A percentile compares a stretch with the other conserved stretches of the same genome.
Conservation (phyloP, 2,888 invertebrate species). For the Laothoe populi region DNA sequence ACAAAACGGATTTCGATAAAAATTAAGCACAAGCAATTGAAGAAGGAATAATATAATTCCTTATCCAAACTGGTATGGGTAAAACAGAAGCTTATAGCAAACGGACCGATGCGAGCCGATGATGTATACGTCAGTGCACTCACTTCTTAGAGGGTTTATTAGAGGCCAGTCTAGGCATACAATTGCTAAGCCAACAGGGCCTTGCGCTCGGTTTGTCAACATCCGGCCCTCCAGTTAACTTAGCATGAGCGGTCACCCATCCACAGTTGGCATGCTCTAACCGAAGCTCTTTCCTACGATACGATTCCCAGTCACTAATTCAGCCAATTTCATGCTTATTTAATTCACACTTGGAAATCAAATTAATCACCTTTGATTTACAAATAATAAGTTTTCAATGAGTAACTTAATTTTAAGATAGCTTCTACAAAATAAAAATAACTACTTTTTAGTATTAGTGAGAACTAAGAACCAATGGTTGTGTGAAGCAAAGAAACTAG, state of each 20-base stretch:
- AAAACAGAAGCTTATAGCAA: constrained; percentile 12
- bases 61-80: not conserved
- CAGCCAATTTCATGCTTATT: not conserved
- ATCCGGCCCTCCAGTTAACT: constrained; percentile 17
- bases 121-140: constrained; percentile 8
- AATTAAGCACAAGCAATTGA: not conserved
- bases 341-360: not conserved
- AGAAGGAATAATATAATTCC: not conserved
- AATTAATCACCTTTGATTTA: constrained; percentile 1
- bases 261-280: constrained; percentile 18
- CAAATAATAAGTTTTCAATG: not conserved
- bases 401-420: not conserved
- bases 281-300: constrained; percentile 21
- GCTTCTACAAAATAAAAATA: not conserved
- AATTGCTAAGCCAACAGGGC: constrained; percentile 21
- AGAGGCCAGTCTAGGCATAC: constrained; percentile 21
- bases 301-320: constrained; percentile 9
- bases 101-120: constrained; percentile 5
- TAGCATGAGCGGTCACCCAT: constrained; percentile 19
- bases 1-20: not conserved
- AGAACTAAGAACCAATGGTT: not conserved
- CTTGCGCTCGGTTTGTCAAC: constrained; percentile 18
- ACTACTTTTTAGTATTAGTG: not conserved
- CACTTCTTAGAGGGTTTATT: constrained; percentile 20
- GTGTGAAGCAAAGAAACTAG: not conserved